Base-by-base conservation (phyloP, 2,888 invertebrate genomes). In the Trissolcus brochymenae region DNA sequence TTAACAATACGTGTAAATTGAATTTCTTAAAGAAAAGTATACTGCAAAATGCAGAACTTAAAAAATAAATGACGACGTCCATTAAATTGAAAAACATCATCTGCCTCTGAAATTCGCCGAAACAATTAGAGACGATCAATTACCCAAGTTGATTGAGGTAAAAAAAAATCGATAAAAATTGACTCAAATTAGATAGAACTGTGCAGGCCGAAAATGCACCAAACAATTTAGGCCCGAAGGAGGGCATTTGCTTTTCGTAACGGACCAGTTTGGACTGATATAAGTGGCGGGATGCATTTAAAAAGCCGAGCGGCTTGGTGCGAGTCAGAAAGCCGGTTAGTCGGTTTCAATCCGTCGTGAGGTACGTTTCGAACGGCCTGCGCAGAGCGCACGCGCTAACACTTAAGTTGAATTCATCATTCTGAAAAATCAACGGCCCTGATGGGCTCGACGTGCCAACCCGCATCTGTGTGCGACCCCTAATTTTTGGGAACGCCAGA, bases 281-380 rank as follows among this genome's bases (percentile, higher is more conserved):
- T 76, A 71, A 64, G 67, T 59, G 71, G 74, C 64, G 68, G 64
- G 74, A 68, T 76, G 62, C 61, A 73, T 74, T 76, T 79, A 72
- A 72, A 70, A 76, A 62, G 70, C 51, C 73, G 35, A 71, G 65
- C 64, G 50, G 76, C 46, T 46, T 7, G 46, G 84, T 35, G 35
- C 35, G 35, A 83, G 81, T 84, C 84, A 83, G 82, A 86, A 85
- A 84, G 85, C 86, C 86, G 86, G 86, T 86, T 86, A 87, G 87
- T 87, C 82, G 84, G 82, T 84, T 83, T 82, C 82, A 81, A 85
- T 83, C 84, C 82, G 81, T 75, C 81, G 85, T 80, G 66, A 68
- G 73, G 80, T 77, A 79, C 83, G 79, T 61, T 73, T 73, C 62
- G 71, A 68, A 60, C 79, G 46, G 6, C 50, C 40, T 51, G 11